phyloP scores from a whole-genome alignment of 2,888 invertebrate species.

The Keiferia lycopersicella region DNA sequence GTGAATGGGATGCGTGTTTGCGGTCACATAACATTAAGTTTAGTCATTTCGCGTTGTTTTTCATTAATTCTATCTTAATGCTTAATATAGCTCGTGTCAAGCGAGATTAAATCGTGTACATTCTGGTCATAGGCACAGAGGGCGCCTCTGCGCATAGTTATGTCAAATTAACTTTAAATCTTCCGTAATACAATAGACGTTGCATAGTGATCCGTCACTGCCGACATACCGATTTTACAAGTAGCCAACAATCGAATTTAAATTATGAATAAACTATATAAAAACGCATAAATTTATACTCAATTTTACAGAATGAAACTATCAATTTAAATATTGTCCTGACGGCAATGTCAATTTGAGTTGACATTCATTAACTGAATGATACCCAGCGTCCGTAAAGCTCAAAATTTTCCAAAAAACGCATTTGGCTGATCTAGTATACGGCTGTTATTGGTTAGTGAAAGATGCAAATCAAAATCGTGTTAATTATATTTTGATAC shows the following conservation, averaged over 20 bases:
- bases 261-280: background rate
- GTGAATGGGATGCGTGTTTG: conserved; percentile 69
- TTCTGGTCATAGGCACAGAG: conserved; percentile 77
- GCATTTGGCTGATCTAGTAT: conserved; percentile 79
- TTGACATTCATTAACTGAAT: conserved; percentile 56
- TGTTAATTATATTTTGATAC: conserved; percentile 81
- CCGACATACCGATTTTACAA: conserved; percentile 33
- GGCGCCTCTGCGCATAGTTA: conserved; percentile 57
- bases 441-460: conserved; percentile 81
- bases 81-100: conserved; percentile 54
- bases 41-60: conserved; percentile 61
- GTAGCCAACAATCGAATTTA: background rate
- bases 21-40: conserved; percentile 68
- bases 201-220: conserved; percentile 43
- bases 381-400: conserved; percentile 62
- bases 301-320: background rate
- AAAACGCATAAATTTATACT: background rate
- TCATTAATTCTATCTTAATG: conserved; percentile 48
- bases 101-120: conserved; percentile 71
- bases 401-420: conserved; percentile 68
- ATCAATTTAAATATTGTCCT: background rate
- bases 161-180: conserved; percentile 53
- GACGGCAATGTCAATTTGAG: background rate
- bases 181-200: conserved; percentile 50
- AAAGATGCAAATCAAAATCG: conserved; percentile 71